Percentiles rank a stretch among this genome's conserved stretches.
Evolutionary conservation across 2,113 vertebrate genomes (phyloP).

Genomic region (Thomomys bottae): DNA sequence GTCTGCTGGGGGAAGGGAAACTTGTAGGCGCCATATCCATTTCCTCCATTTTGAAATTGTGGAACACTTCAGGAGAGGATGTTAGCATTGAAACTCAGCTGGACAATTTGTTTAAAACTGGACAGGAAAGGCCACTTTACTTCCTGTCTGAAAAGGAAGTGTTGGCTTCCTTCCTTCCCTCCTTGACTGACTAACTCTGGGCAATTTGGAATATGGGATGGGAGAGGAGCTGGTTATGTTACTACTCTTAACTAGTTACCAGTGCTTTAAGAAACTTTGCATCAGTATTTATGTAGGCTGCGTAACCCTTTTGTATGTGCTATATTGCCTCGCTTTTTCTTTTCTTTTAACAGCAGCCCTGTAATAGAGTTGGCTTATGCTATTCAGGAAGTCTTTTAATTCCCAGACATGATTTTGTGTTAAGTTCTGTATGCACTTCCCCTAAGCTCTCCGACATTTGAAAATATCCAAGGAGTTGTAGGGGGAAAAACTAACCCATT

Average conservation of each 20-base stretch:
- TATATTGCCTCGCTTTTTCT: neutral
- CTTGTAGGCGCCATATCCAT: slow-evolving; percentile 37
- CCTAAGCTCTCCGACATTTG: slow-evolving; percentile 51
- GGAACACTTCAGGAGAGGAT: slow-evolving; percentile 64
- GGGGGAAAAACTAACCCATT: slow-evolving; percentile 49
- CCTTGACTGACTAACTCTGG: slow-evolving; percentile 59
- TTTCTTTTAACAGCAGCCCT: neutral
- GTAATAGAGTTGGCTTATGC: neutral
- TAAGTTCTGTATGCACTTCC: neutral
- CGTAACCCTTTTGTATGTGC: neutral
- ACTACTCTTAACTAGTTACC: neutral
- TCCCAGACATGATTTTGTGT: slow-evolving; percentile 10
- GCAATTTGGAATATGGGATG: slow-evolving; percentile 36
- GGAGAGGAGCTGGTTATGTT: slow-evolving; percentile 29
- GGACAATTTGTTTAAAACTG: slow-evolving; percentile 84
- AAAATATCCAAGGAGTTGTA: slow-evolving; percentile 52
- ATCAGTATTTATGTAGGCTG: neutral
- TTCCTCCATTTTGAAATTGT: slow-evolving; percentile 55
- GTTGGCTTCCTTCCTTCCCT: slow-evolving; percentile 84
- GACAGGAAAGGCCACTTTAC: slow-evolving; percentile 85
- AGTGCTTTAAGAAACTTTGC: neutral
- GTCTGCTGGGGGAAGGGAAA: slow-evolving; percentile 27
- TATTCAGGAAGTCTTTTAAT: slow-evolving; percentile 37
- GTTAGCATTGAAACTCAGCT: slow-evolving; percentile 80
- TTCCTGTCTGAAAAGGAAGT: slow-evolving; percentile 88